Evolutionary conservation across 2,888 invertebrate species (phyloP), one percentile per base, ranked within the genome.

Genomic region (Cantharis lateralis): DNA sequence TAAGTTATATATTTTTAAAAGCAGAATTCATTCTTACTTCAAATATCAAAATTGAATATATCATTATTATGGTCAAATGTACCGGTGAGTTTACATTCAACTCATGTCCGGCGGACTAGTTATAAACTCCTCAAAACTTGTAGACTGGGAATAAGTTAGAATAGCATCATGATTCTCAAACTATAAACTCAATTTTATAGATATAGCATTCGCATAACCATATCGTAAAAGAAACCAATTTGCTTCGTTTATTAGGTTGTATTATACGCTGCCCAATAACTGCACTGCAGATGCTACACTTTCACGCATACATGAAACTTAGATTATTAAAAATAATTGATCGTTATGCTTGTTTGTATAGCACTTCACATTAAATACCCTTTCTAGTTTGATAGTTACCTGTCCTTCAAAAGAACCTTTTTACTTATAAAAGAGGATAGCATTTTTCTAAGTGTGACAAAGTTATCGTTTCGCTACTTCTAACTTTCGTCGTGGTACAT

Each of bases 61-160:
- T 76, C 76, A 76, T 78, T 78, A 76, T 76, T 73, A 48, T 78
- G 74, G 78, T 78, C 78, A 78, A 77, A 74, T 72, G 78, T 74
- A 73, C 71, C 32, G 70, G 70, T 71, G 69, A 62, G 75, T 78
- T 78, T 72, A 75, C 72, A 78, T 78, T 78, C 78, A 71, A 68
- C 68, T 73, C 78, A 72, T 75, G 78, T 72, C 72, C 72, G 72
- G 75, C 70, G 78, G 72, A 73, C 78, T 78, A 78, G 78, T 78
- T 78, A 78, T 75, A 78, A 78, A 78, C 75, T 78, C 72, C 75
- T 78, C 75, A 69, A 73, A 78, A 78, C 78, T 78, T 72, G 72
- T 72, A 70, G 71, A 75, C 72, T 73, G 77, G 66, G 62, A 75
- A 78, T 75, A 72, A 78, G 75, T 72, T 78, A 75, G 75, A 75